Conservation (phyloP, 2,113 vertebrate genomes). For the cattle (Bos taurus) region ARS-UCD2.0 NC_037356.1:42414001-42414500, state of each 20-base stretch:
- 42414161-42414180: not conserved
- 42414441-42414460: accelerated
- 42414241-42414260: not conserved
- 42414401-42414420: accelerated
- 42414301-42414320: not conserved
- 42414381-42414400: not conserved
- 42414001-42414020: not conserved
- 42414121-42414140: not conserved
- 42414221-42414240: not conserved
- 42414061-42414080: not conserved
- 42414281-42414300: not conserved
- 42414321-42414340: not conserved
- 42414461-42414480: not conserved
- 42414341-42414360: not conserved
- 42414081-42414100: not conserved
- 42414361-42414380: not conserved
- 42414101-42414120: not conserved
- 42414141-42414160: not conserved
- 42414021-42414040: not conserved
- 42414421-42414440: accelerated
- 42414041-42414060: not conserved
- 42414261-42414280: not conserved
- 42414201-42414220: not conserved
- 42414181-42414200: not conserved
- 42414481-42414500: accelerated